Base-by-base conservation (phyloP, 1,140 invertebrate species). In the Agrypnia vestita region DNA sequence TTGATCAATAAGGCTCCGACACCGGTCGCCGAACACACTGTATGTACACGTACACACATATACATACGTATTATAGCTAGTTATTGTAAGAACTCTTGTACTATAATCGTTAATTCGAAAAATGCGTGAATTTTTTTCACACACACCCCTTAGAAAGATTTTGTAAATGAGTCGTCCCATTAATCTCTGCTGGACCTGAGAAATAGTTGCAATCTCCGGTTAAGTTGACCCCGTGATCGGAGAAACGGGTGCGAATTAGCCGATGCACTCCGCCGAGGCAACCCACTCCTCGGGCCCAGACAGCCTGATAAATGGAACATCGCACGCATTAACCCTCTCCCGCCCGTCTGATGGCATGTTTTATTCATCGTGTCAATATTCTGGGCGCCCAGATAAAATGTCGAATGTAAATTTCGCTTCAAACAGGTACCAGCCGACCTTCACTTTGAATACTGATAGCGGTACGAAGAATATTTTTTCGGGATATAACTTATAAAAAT, bases 281-380 rank as follows among this genome's bases (percentile, higher is more conserved):
- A 7, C 17, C 71, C 15, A 7, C 71, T 55, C 10, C 35, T 0
- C 43, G 0, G 6, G 17, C 3, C 44, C n/a, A 1, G 35, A 0
- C 10, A 15, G 11, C 13, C 35, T 67, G 19, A 47, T 17, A 49
- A 69, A 69, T 69, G 46, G 64, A 25, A 59, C 21, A 53, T 7
- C 25, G 44, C n/a, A 35, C 17, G 51, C 72, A 56, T 74, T 76
- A 62, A 62, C 59, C 74, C 43, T 12, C 21, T 49, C 47, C 59
- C 17, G 17, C n/a, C n/a, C 21, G 11, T n/a, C 43, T 75, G 53
- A 61, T 19, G 25, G 47, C 25, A 76, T 76, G 74, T 76, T 62
- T 76, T 76, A 76, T 76, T 76, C 74, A 76, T 76, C 55, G 21
- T 59, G 46, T 76, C 74, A 76, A 76, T 76, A 76, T 76, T 62